These are phyloP conservation scores for Thera obeliscata DNA, from an alignment of 2,888 invertebrate genomes.

Conservation along the genomic window DNA sequence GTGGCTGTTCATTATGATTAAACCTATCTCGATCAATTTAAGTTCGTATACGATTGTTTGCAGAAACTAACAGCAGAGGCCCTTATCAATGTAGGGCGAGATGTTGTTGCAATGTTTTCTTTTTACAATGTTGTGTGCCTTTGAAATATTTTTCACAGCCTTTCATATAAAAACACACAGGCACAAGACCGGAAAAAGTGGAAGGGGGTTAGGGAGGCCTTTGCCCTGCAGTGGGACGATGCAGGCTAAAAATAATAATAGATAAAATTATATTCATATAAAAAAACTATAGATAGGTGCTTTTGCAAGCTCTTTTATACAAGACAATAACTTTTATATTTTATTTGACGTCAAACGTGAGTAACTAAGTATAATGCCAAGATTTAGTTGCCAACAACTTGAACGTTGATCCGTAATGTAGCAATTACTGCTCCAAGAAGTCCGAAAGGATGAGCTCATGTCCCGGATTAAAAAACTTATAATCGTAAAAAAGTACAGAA, in stretches of 20 bases:
- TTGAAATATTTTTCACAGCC: slow-evolving; percentile 41
- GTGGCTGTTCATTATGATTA: not conserved
- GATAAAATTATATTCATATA: too few relatives aligned
- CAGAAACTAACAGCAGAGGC: slow-evolving; percentile 52
- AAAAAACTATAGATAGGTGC: too few relatives aligned
- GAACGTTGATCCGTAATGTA: slow-evolving; percentile 15
- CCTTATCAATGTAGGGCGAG: slow-evolving; percentile 78
- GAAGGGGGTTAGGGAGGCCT: too few relatives aligned
- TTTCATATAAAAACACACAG: not conserved
- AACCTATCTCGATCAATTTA: slow-evolving; percentile 52
- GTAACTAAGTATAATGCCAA: not conserved
- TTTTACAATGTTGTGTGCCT: slow-evolving; percentile 43
- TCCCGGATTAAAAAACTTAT: slow-evolving; percentile 38
- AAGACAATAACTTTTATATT: not conserved
- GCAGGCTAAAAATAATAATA: too few relatives aligned
- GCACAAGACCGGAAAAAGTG: too few relatives aligned
- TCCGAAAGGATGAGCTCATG: slow-evolving; percentile 40
- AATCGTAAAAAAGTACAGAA: slow-evolving; percentile 42
- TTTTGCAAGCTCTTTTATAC: not conserved
- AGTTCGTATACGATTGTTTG: slow-evolving; percentile 55
- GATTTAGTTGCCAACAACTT: not conserved
- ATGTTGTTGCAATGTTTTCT: slow-evolving; percentile 72
- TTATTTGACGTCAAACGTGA: not conserved
- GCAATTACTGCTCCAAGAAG: slow-evolving; percentile 22
- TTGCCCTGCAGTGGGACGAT: too few relatives aligned